Conservation (phyloP, 2,888 invertebrate genomes). For the Dasysyrphus tricinctus region DNA sequence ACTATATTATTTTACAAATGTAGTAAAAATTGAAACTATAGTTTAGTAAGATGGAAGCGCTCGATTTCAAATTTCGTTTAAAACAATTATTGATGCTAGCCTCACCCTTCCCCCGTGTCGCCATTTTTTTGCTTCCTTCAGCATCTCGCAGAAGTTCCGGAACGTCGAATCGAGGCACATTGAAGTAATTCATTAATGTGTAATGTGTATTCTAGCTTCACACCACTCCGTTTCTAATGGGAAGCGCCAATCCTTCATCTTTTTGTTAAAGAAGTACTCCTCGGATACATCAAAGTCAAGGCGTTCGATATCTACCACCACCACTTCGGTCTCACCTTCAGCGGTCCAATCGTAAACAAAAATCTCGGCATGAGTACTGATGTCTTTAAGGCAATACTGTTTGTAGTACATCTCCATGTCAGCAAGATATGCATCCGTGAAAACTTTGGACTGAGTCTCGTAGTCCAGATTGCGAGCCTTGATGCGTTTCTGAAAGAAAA, state of each 20-base stretch:
- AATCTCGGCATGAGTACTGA: constrained; percentile 90
- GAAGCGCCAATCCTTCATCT: constrained; percentile 91
- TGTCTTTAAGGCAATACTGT: constrained; percentile 90
- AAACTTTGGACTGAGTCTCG: too few relatives aligned
- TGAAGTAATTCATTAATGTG: constrained; percentile 85
- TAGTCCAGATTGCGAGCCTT: too few relatives aligned
- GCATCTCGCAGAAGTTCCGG: constrained; percentile 88
- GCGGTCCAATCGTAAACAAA: too few relatives aligned
- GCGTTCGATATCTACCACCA: constrained; percentile 95
- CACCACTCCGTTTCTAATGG: constrained; percentile 87
- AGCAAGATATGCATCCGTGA: constrained; percentile 85
- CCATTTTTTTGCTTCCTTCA: constrained; percentile 84
- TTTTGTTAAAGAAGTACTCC: constrained; percentile 85
- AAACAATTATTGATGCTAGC: too few relatives aligned
- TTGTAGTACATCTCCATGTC: constrained; percentile 92
- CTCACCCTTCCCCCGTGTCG: too few relatives aligned
- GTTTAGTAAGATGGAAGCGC: too few relatives aligned
- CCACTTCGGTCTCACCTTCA: constrained; percentile 91
- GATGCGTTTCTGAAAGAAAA: too few relatives aligned
- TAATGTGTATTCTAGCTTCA: constrained; percentile 85
- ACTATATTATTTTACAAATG: too few relatives aligned
- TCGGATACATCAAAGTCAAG: constrained; percentile 84
- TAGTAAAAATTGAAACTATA: too few relatives aligned
- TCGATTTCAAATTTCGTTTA: too few relatives aligned
- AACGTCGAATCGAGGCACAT: too few relatives aligned